Evolutionary conservation across 2,888 invertebrate species (phyloP).

Genomic region (Toxonevra muliebris): DNA sequence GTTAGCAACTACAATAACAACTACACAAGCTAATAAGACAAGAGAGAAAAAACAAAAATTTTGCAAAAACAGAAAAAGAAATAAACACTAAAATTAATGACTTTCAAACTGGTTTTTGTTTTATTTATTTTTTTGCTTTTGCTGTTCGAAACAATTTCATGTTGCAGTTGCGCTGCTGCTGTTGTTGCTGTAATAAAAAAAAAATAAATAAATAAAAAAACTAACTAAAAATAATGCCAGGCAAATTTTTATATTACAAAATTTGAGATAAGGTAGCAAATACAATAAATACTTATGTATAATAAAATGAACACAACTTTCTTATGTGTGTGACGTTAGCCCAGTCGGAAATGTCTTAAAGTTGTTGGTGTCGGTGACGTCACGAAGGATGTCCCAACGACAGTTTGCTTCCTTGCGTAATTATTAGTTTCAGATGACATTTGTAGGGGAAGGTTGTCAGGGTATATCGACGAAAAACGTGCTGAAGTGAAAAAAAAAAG

Average conservation of each 20-base stretch:
- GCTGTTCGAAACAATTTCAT: slow-evolving; percentile 11
- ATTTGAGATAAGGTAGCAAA: neutral
- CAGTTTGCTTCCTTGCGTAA: too few species aligned
- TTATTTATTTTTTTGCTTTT: neutral
- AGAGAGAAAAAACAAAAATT: too few species aligned
- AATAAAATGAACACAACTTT: neutral
- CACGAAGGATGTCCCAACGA: too few species aligned
- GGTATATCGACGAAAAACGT: too few species aligned
- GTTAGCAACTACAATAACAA: neutral
- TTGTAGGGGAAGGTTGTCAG: too few species aligned
- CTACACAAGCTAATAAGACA: neutral
- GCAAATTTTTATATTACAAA: slow-evolving; percentile 6
- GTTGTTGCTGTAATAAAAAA: slow-evolving; percentile 10
- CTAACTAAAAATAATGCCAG: slow-evolving; percentile 14
- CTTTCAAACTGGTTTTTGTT: slow-evolving; percentile 31
- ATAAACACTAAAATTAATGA: slow-evolving; percentile 22
- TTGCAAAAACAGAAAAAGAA: slow-evolving; percentile 22
- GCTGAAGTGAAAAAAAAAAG: too few species aligned
- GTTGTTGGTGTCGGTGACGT: too few species aligned
- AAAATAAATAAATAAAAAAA: slow-evolving; percentile 4
- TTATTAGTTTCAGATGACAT: too few species aligned
- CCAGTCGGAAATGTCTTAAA: too few species aligned
- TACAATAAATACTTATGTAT: neutral
- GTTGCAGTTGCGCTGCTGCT: slow-evolving; percentile 14
- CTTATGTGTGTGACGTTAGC: too few species aligned